Evolutionary conservation across 1,140 invertebrate genomes (phyloP), one percentile per base, ranked within the genome.

Genomic region (Drosophila asahinai): DNA sequence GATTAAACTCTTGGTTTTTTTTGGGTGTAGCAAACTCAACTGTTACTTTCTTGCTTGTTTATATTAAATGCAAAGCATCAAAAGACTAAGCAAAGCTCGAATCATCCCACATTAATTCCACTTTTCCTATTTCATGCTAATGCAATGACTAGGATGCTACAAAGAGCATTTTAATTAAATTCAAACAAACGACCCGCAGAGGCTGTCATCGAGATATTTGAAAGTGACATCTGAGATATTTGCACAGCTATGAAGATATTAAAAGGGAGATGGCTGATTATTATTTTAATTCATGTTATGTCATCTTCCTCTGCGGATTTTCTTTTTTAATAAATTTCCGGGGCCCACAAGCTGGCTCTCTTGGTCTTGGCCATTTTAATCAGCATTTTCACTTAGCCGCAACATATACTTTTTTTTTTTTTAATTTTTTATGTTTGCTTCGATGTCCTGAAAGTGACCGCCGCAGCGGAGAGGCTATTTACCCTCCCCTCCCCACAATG

Each of bases 341-440:
- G 36, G 22, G 8, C 8, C 64, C 45, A 30, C 55, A 36, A 60
- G 43, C 33, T 60, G 27, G 22, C 40, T 58, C 40, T 58, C 17
- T 11, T 67, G 63, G 48, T 54, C 67, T 59, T 58, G 71, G 52
- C 38, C 73, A 77, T 77, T 77, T 77, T 77, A 77, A 77, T 77
- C 75, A 77, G 51, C 57, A 77, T 60, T 77, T 74, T 77, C 55
- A 77, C 75, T 77, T 77, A 52, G 52, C 73, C 70, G 68, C 59
- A 74, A 55, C 52, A 55, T 38, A 22, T 9, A 19, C 8, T 38
- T 55, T 54, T 55, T 22, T 9, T 54, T 55, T 22, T 9, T n/a
- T 30, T 11, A n/a, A 57, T 72, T 70, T 66, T 64, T 70, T 45
- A 17, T 66, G 38, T 52, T 40, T 36, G 47, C 57, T 63, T n/a